A percentile compares a stretch with the other conserved stretches of the same genome.
Conservation (phyloP, 2,888 invertebrate genomes). For the Oxytorus armatus region DNA sequence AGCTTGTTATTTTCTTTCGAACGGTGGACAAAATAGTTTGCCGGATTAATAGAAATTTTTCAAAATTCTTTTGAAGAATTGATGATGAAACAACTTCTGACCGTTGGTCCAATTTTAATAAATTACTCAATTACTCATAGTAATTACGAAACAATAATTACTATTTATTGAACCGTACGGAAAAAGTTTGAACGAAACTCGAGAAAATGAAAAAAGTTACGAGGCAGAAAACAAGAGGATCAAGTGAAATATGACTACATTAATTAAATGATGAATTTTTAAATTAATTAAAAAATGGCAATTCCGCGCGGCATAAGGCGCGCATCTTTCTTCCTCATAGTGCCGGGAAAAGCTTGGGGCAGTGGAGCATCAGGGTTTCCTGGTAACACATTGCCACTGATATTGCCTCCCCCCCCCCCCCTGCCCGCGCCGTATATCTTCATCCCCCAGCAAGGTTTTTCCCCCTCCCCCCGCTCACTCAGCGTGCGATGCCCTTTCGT, state of each 20-base stretch:
- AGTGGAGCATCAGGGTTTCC: constrained; percentile 43
- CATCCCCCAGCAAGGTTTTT: constrained; percentile 32
- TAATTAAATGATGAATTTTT: constrained; percentile 7
- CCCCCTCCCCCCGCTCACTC: neutral
- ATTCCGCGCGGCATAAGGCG: constrained; percentile 11
- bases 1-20: constrained; percentile 5
- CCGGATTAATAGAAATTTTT: no score
- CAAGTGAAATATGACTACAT: neutral
- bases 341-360: constrained; percentile 12
- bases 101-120: no score
- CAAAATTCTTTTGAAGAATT: no score
- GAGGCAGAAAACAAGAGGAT: neutral
- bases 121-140: no score
- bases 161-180: no score
- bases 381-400: constrained; percentile 64
- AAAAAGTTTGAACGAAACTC: no score
- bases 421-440: constrained; percentile 54
- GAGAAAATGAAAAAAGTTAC: no score
- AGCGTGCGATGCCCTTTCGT: constrained; percentile 14
- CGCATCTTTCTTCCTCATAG: neutral
- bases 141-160: no score
- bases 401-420: constrained; percentile 61
- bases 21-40: no score
- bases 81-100: no score
- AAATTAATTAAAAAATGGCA: constrained; percentile 33